A percentile compares a stretch with the other conserved stretches of the same genome.
Evolutionary conservation across 2,797 vertebrate species (phyloP).

Genomic region (Siniperca undulata): DNA sequence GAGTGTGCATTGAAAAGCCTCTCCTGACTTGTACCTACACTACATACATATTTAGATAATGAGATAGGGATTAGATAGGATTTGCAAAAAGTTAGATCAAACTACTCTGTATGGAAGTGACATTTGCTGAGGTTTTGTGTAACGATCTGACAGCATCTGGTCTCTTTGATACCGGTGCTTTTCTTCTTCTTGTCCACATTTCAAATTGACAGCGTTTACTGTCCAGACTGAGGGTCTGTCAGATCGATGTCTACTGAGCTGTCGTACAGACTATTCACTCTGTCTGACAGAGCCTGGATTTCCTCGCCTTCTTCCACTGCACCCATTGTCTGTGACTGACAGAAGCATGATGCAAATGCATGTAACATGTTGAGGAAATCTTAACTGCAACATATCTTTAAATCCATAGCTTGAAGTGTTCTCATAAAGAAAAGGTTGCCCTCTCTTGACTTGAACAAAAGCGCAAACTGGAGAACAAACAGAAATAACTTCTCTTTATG

Average conservation of each 20-base stretch:
- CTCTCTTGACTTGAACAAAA: slow-evolving; percentile 31
- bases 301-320: slow-evolving; percentile 44
- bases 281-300: slow-evolving; percentile 55
- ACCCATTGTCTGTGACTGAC: slow-evolving; percentile 68
- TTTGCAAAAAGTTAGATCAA: slow-evolving; percentile 11
- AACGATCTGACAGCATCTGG: slow-evolving; percentile 38
- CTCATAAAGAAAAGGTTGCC: slow-evolving; percentile 2
- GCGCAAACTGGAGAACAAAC: slow-evolving; percentile 43
- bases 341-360: slow-evolving; percentile 78
- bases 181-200: slow-evolving; percentile 36
- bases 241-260: slow-evolving; percentile 57
- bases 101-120: slow-evolving; percentile 7
- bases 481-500: slow-evolving; percentile 35
- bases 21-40: slow-evolving; percentile 5
- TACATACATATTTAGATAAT: slow-evolving; percentile 13
- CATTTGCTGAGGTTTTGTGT: slow-evolving; percentile 23
- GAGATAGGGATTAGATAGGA: slow-evolving; percentile 2
- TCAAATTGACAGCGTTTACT: slow-evolving; percentile 57
- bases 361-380: slow-evolving; percentile 67
- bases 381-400: slow-evolving; percentile 31
- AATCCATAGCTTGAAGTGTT: slow-evolving; percentile 34
- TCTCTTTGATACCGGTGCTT: slow-evolving; percentile 31
- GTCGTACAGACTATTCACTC: slow-evolving; percentile 51
- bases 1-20: slow-evolving; percentile 10
- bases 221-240: slow-evolving; percentile 62